phyloP scores from a whole-genome alignment of 1,140 invertebrate species.

The Hydropsyche tenuis region DNA sequence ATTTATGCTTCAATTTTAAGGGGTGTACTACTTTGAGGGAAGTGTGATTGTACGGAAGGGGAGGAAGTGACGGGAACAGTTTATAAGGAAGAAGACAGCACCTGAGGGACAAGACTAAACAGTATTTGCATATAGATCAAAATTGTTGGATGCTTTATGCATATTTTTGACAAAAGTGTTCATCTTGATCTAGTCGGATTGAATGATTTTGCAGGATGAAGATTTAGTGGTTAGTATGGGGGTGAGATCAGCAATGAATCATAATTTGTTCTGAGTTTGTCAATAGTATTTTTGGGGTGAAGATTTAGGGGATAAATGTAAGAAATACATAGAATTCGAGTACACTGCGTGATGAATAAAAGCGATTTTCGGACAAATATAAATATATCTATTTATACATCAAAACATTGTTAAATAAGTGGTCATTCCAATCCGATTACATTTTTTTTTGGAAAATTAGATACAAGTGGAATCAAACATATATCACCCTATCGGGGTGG shows the following conservation, averaged over 20 bases:
- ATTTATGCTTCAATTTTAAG: not conserved
- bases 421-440: too few relatives aligned
- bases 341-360: too few relatives aligned
- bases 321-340: constrained; percentile 22
- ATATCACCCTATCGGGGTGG: too few relatives aligned
- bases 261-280: not conserved
- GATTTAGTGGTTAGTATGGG: not conserved
- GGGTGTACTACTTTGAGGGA: not conserved
- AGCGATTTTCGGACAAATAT: too few relatives aligned
- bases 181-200: too few relatives aligned
- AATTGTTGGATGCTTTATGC: not conserved
- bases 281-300: not conserved
- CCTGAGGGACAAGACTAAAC: constrained; percentile 9
- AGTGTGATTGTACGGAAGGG: constrained; percentile 3
- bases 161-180: too few relatives aligned
- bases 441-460: too few relatives aligned
- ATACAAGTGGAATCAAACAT: too few relatives aligned
- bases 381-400: too few relatives aligned
- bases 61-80: constrained; percentile 1
- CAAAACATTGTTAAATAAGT: too few relatives aligned
- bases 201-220: too few relatives aligned
- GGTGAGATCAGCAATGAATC: not conserved
- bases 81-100: constrained; percentile 1
- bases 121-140: constrained; percentile 22
- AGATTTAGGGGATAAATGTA: not conserved